These are phyloP conservation scores for Helicoverpa assulta DNA, from an alignment of 2,888 invertebrate genomes.

Conservation along the genomic window DNA sequence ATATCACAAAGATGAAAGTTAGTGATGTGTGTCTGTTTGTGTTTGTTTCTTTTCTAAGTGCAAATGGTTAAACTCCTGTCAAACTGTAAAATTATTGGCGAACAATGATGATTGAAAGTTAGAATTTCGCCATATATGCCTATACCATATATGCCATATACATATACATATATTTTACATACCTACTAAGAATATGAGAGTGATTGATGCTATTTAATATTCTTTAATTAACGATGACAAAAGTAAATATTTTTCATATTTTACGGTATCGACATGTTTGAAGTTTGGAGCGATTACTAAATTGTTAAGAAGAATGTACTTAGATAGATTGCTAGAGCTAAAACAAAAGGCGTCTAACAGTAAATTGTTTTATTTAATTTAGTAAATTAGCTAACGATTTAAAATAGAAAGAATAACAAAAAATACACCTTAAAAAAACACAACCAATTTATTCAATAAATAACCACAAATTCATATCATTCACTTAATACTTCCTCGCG, in stretches of 20 bases:
- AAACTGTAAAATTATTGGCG: too few relatives aligned
- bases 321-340: too few relatives aligned
- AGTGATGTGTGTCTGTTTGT: too few relatives aligned
- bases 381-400: not conserved
- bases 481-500: conserved; percentile 70
- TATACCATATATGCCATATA: too few relatives aligned
- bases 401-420: conserved; percentile 2
- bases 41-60: too few relatives aligned
- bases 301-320: not conserved
- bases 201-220: conserved; percentile 35
- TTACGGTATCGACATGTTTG: not conserved
- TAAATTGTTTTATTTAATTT: too few relatives aligned
- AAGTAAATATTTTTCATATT: conserved; percentile 8
- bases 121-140: too few relatives aligned
- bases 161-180: too few relatives aligned
- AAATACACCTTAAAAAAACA: conserved; percentile 6
- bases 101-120: too few relatives aligned
- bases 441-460: conserved; percentile 40
- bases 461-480: conserved; percentile 12
- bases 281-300: not conserved
- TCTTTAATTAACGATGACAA: conserved; percentile 10
- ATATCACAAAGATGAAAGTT: too few relatives aligned
- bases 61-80: too few relatives aligned
- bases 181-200: conserved; percentile 6
- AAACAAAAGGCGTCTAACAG: too few relatives aligned